phyloP scores from a whole-genome alignment of 2,113 vertebrate species.

The Meles meles region DNA sequence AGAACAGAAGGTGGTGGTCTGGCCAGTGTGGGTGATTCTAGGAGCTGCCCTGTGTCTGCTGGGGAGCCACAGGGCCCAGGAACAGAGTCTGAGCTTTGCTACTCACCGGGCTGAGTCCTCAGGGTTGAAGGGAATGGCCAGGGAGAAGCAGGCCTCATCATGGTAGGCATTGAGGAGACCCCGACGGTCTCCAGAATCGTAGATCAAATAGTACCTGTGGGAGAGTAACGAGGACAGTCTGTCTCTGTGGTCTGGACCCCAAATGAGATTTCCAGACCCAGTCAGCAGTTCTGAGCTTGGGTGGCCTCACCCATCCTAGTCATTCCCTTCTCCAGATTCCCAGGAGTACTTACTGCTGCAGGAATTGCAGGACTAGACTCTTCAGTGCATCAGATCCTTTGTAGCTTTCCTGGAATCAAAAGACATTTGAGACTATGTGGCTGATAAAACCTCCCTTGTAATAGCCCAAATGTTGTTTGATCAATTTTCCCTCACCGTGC shows the following conservation, averaged over 20 bases:
- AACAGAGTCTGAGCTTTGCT: background rate
- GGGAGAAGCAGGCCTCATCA: conserved; percentile 87
- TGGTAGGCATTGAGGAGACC: conserved; percentile 88
- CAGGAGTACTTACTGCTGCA: conserved; percentile 81
- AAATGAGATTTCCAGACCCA: background rate
- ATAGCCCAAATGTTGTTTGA: background rate
- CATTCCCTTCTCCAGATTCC: background rate
- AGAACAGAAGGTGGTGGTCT: background rate
- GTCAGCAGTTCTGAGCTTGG: background rate
- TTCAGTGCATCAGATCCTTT: conserved; percentile 84
- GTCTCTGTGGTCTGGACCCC: background rate
- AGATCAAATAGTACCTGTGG: conserved; percentile 87
- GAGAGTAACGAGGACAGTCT: background rate
- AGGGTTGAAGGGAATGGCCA: conserved; percentile 79
- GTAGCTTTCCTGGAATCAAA: conserved; percentile 81
- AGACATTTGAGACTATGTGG: background rate
- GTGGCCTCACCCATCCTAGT: background rate
- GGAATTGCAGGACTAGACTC: conserved; percentile 82
- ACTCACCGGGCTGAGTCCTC: conserved; percentile 82
- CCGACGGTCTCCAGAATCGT: conserved; percentile 87
- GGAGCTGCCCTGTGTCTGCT: background rate
- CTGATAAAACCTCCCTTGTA: background rate
- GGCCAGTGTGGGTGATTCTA: background rate
- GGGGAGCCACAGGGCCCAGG: accelerated
- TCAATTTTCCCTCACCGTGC: conserved; percentile 78